These are phyloP conservation scores for Cantharis rustica DNA, from an alignment of 2,888 invertebrate species.

Conservation along the genomic window DNA sequence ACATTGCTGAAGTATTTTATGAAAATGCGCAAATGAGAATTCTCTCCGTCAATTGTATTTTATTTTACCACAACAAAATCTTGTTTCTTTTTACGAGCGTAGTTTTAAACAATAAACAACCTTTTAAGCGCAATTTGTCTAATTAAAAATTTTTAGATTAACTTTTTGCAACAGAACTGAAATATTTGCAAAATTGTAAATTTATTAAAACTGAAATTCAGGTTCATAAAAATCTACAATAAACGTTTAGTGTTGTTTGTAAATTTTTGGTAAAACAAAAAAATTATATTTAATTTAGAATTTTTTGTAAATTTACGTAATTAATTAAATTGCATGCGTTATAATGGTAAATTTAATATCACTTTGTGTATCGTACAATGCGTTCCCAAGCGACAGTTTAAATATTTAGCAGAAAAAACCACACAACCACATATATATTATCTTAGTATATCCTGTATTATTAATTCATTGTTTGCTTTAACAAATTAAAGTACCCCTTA, in stretches of 20 bases:
- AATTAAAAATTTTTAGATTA: neutral
- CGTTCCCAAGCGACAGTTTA: neutral
- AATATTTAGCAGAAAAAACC: neutral
- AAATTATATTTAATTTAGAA: neutral
- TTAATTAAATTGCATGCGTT: neutral
- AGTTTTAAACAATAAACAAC: neutral
- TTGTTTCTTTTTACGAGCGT: neutral
- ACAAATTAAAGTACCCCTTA: constrained; percentile 12
- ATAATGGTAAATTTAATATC: neutral
- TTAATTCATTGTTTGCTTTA: constrained; percentile 12
- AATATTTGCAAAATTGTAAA: neutral
- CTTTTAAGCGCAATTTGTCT: neutral
- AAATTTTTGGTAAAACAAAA: neutral
- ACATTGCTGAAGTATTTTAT: neutral
- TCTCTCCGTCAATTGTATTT: neutral
- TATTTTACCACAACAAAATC: neutral
- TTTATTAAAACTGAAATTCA: neutral
- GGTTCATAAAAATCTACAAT: neutral
- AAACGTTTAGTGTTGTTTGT: neutral
- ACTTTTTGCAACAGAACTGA: neutral
- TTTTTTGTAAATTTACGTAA: neutral
- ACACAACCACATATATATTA: neutral
- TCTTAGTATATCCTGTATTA: constrained; percentile 1
- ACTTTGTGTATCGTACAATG: neutral
- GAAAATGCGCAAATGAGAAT: neutral